Evolutionary conservation across 2,888 invertebrate genomes (phyloP), one percentile per base, ranked within the genome.

Genomic region (Blomia tropicalis): DNA sequence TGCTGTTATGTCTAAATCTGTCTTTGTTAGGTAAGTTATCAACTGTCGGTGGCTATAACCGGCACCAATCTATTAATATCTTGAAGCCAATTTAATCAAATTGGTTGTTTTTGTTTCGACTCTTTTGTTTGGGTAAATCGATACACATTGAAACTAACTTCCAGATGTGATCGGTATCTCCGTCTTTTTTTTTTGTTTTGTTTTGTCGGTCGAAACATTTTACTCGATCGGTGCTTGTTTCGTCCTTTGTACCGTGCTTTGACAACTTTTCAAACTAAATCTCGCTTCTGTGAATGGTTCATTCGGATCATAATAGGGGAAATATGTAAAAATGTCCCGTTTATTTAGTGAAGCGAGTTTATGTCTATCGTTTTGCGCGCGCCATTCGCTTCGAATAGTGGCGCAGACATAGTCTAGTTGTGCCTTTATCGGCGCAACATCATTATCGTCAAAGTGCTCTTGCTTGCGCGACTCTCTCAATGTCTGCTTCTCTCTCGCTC

Each of bases 321-420:
- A 47, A 47, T 47, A 47, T 47, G 51, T 47, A 47, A 47, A 47
- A 47, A 25, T 47, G 51, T 47, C 51, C 51, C 51, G 51, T 47
- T 47, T 47, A 47, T 47, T 47, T 47, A 47, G 51, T 47, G 51
- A 47, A 47, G 51, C 51, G 51, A 47, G 14, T 47, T 47, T 47
- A 47, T 47, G 51, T 47, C 51, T 47, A 7, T 47, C n/a, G n/a
- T n/a, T n/a, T n/a, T 11, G 7, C n/a, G 51, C 51, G 51, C 51
- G 51, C 27, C 51, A n/a, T 27, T 27, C 23, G 5, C 7, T 47
- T 47, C 51, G 27, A 47, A 47, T 14, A 25, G 22, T 11, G n/a
- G n/a, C 41, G 51, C 51, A 47, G 51, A 47, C 51, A 47, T 47
- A 47, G 51, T 47, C 51, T 47, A 47, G 51, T 47, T 47, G 51